Percentiles rank a stretch among this genome's conserved stretches.
Evolutionary conservation across 30 jellyfish, hydroid and myxozoan species (phyloP).

Genomic region (Hydractinia symbiolongicarpus): DNA sequence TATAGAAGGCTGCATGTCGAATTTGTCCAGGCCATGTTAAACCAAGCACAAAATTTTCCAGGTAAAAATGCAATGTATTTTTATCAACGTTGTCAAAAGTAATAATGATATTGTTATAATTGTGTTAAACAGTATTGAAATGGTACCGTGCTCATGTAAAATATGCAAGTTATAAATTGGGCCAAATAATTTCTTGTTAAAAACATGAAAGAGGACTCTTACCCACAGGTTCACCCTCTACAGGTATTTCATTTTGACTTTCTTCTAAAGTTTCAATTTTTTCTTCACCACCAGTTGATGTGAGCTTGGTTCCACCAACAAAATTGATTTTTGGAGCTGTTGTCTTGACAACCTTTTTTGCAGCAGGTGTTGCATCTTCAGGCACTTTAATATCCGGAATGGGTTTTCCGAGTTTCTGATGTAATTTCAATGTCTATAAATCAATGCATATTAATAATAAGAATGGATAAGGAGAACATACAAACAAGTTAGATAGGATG

Average conservation of each 20-base stretch:
- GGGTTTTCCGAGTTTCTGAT: conserved; percentile 95
- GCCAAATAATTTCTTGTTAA: too few relatives aligned
- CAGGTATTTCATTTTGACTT: conserved; percentile 29
- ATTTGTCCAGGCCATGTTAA: too few relatives aligned
- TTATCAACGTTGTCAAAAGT: too few relatives aligned
- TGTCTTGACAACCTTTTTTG: conserved; percentile 52
- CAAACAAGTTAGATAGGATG: too few relatives aligned
- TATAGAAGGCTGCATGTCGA: too few relatives aligned
- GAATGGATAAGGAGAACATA: too few relatives aligned
- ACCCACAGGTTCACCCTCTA: conserved; percentile 73
- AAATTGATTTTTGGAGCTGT: conserved; percentile 69
- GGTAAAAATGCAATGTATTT: too few relatives aligned
- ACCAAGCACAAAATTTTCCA: too few relatives aligned
- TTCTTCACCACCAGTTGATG: conserved; percentile 51
- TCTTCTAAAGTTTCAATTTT: conserved; percentile 22
- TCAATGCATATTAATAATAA: neutral
- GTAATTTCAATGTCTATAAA: conserved; percentile 70
- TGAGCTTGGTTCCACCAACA: conserved; percentile 87
- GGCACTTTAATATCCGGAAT: conserved; percentile 81
- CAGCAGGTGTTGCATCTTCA: conserved; percentile 26
- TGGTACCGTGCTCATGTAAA: too few relatives aligned
- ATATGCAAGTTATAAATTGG: too few relatives aligned
- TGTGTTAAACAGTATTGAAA: too few relatives aligned
- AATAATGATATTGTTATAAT: too few relatives aligned
- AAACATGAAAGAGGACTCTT: neutral